Evolutionary conservation across 1,140 invertebrate genomes (phyloP).

Genomic region (Zaprionus kolodkinae): DNA sequence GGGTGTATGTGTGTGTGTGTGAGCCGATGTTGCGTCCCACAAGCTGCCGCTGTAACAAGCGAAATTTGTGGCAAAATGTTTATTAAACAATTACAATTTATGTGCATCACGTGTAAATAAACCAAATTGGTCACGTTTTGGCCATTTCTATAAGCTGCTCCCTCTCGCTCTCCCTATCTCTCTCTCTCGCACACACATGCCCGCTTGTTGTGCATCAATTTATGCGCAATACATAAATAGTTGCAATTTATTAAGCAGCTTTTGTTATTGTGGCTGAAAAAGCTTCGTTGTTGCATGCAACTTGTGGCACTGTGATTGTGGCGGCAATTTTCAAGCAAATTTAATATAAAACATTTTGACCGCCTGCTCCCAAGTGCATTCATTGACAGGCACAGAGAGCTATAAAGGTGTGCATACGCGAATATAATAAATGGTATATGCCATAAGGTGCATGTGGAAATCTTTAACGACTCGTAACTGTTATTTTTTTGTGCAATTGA

Average conservation of each 20-base stretch:
- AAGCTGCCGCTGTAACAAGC: not conserved
- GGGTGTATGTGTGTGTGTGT: not conserved
- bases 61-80: constrained; percentile 47
- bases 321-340: constrained; percentile 62
- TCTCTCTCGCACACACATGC: not conserved
- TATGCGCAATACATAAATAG: constrained; percentile 72
- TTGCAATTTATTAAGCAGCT: constrained; percentile 71
- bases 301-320: constrained; percentile 16
- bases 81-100: constrained; percentile 69
- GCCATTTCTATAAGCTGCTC: constrained; percentile 73
- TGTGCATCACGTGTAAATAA: constrained; percentile 82
- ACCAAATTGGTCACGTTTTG: constrained; percentile 84
- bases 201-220: constrained; percentile 40
- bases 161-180: not conserved
- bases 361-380: constrained; percentile 45
- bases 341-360: constrained; percentile 74
- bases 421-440: not conserved
- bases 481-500: constrained; percentile 1
- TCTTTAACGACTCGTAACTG: not conserved
- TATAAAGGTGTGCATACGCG: not conserved
- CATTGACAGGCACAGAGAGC: constrained; percentile 26
- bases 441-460: not conserved
- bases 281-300: constrained; percentile 31
- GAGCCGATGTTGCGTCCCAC: not conserved
- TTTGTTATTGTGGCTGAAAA: constrained; percentile 16